Evolutionary conservation across 2,888 invertebrate genomes (phyloP), one percentile per base, ranked within the genome.

Genomic region (Schizaphis graminum): DNA sequence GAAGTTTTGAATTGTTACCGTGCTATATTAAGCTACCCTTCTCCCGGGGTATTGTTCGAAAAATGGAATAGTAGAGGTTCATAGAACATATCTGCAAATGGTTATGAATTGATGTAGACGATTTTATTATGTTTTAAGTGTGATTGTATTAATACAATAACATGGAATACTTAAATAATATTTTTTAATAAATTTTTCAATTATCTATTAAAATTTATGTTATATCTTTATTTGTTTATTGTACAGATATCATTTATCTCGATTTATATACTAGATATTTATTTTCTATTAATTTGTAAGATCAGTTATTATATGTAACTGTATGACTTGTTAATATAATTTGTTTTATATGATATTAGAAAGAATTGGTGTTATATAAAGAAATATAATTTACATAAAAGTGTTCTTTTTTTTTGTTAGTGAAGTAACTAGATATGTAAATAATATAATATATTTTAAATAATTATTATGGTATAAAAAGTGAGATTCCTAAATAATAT

Each of bases 1-100:
- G 67, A 67, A 47, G n/a, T 90, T 67, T 57, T 67, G n/a, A 67
- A 67, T 90, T 90, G 47, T 49, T 21, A 90, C 24, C 47, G n/a
- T 47, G 24, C 24, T 16, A n/a, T 90, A 90, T 47, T 24, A 47
- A 47, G n/a, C n/a, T 47, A 35, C 16, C 21, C 10, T 61, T 57
- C 61, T 28, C 47, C 28, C 24, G 24, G n/a, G 47, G 26, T 5
- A 90, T 90, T 90, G 44, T 89, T 47, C 16, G 47, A 61, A 28
- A 21, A 8, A 61, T 47, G 47, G 10, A 47, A 49, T 49, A n/a
- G 11, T 35, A 90, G 47, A 67, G 16, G n/a, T 90, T 16, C 47
- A 67, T 67, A n/a, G 67, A 67, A 67, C 35, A 35, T 77, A 77
- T 77, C 21, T 77, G 7, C 16, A 35, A 35, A 77, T 35, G 77